Evolutionary conservation across 2,888 invertebrate genomes (phyloP).

Genomic region (Anarsia innoxiella): DNA sequence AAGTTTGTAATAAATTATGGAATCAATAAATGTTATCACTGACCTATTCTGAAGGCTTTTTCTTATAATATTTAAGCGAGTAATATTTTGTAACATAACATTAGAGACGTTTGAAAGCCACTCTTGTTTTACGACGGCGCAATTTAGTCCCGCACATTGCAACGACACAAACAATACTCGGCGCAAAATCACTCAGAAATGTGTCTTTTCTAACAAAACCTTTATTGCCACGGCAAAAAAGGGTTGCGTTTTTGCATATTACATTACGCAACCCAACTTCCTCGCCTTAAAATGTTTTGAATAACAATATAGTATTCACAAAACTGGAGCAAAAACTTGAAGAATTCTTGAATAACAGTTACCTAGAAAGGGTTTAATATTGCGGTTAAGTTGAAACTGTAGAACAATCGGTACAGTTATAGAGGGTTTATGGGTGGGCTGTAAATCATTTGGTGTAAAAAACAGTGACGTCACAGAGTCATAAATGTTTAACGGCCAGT

Average conservation of each 20-base stretch:
- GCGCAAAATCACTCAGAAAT: conserved; percentile 32
- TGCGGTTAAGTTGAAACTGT: conserved; percentile 74
- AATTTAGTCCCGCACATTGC: conserved; percentile 27
- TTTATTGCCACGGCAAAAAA: conserved; percentile 32
- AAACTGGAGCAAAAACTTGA: conserved; percentile 65
- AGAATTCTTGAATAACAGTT: conserved; percentile 44
- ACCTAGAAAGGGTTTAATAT: conserved; percentile 67
- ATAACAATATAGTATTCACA: conserved; percentile 39
- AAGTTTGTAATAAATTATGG: too few species aligned
- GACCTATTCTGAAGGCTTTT: too few species aligned
- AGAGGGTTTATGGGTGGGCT: conserved; percentile 57
- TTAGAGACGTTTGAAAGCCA: not conserved
- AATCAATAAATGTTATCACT: too few species aligned
- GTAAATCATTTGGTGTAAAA: conserved; percentile 70
- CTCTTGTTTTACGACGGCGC: not conserved
- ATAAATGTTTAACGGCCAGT: conserved; percentile 62
- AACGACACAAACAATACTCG: conserved; percentile 32
- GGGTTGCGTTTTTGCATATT: conserved; percentile 65
- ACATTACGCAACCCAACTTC: conserved; percentile 59
- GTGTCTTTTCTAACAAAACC: conserved; percentile 25
- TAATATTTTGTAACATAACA: too few species aligned
- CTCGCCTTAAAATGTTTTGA: conserved; percentile 36
- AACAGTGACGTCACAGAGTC: conserved; percentile 62
- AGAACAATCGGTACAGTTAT: conserved; percentile 72
- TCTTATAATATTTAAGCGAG: too few species aligned